A percentile compares a stretch with the other conserved stretches of the same genome.
Evolutionary conservation across 2,797 vertebrate species (phyloP).

Genomic region (Apogon talboti): DNA sequence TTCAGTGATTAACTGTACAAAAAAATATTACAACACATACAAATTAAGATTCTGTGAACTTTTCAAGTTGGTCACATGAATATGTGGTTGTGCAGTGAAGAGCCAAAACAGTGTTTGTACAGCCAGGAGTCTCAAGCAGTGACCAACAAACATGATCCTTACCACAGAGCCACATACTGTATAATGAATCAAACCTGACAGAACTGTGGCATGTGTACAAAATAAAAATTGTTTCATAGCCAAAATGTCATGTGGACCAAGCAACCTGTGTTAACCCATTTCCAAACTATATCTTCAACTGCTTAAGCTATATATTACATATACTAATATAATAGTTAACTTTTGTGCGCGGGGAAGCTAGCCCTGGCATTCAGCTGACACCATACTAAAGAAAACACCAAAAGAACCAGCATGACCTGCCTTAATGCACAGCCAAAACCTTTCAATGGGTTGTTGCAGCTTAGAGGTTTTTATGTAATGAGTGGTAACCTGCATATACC

Average conservation of each 20-base stretch:
- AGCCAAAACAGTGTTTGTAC: constrained; percentile 4
- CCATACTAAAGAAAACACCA: too few species aligned
- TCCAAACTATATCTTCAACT: background rate
- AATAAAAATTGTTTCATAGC: background rate
- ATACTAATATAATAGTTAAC: too few species aligned
- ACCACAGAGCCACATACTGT: constrained; percentile 2
- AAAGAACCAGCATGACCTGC: too few species aligned
- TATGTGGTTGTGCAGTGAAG: constrained; percentile 28
- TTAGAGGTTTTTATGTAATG: too few species aligned
- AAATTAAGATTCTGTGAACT: constrained; percentile 20
- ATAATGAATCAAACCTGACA: background rate
- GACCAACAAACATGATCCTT: background rate
- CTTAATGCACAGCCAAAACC: too few species aligned
- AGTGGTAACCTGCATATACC: too few species aligned
- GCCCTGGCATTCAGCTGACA: too few species aligned
- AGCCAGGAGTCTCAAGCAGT: constrained; percentile 35
- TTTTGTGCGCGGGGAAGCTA: too few species aligned
- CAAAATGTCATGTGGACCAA: background rate
- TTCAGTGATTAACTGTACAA: constrained; percentile 46
- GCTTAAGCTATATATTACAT: background rate
- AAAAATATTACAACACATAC: constrained; percentile 24
- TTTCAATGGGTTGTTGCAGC: too few species aligned
- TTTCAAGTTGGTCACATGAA: constrained; percentile 20
- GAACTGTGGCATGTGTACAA: background rate
- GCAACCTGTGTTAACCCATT: background rate